Base-by-base conservation (phyloP, 2,888 invertebrate genomes). In the Mythimna albipuncta region DNA sequence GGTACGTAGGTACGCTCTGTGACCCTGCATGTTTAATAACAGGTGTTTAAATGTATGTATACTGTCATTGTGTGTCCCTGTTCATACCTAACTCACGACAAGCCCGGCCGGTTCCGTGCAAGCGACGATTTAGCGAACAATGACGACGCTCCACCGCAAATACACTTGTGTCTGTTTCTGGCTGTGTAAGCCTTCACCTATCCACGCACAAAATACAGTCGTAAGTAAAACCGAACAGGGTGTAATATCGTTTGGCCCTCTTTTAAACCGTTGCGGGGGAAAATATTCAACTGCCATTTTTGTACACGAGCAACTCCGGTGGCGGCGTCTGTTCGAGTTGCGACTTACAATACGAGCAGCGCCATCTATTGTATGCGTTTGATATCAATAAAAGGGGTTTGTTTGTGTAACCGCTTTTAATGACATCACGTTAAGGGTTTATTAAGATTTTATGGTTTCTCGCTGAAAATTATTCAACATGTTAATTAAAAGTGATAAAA, bases 81-180 rank as follows among this genome's bases (percentile, higher is more conserved):
- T 87, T 86, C 90, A 90, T 95, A 94, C 94, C 94, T 94, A 94
- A 91, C 94, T 94, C 95, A 95, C 96, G 95, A 95, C 95, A 93
- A 92, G 94, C 94, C 90, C 82, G 93, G 95, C 94, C 93, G 95
- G 95, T 95, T 95, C 92, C 95, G 93, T 95, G 95, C 95, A 92
- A 94, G 93, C 95, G 95, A 96, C 95, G 95, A 95, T 96, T 96
- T 95, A 95, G 94, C 95, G 95, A 96, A 96, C 96, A 96, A 96
- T 96, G 95, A 95, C 95, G 94, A 95, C 92, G 94, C 94, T 94
- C 90, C 89, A 92, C 95, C 94, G 91, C 96, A 95, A 95, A 94
- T 94, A 94, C 93, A 93, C 91, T 92, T 92, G 90, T 90, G 91
- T 92, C 92, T 92, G 92, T 91, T 91, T 91, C 91, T 92, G 92